Evolutionary conservation across 2,113 vertebrate species (phyloP), one percentile per base, ranked within the genome.

Genomic region (Micronycteris hirsuta): DNA sequence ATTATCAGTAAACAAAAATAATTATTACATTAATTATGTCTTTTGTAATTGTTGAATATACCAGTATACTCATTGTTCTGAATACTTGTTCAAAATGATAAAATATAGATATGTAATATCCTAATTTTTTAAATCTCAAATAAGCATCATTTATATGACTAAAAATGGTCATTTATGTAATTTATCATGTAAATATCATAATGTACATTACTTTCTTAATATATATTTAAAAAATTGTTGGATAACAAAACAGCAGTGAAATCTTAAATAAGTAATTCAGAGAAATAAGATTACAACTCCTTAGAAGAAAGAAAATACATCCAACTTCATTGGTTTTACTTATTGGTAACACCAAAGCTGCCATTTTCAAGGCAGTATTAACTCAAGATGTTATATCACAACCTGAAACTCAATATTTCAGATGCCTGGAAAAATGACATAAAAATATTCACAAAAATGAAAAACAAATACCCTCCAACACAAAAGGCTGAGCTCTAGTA

Each of bases 21-120:
- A 84, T 73, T 52, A 38, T 91, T 70, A 73, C 31, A 31, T 43
- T 71, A 82, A 14, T 81, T 47, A 43, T 14, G 11, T 38, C 56
- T 28, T 63, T 86, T 67, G 22, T 86, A 49, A 84, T 83, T 65
- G 22, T 84, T 92, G n/a, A 47, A 49, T 81, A 41, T 41, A 68
- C 26, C 19, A 78, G 24, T 31, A 5, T 65, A 16, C 68, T 95
- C 12, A 61, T 38, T 73, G 7, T 76, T 86, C 26, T 93, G 70
- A 63, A 93, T 73, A 84, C 15, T 89, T 96, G 16, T 33, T 76
- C 47, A 87, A 95, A 86, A 76, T 86, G 10, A 63, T 89, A 74
- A 74, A 73, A 20, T 74, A 45, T 49, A 22, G 24, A 61, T 41
- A 49, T 74, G 14, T 56, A 16, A 15, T 80, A 49, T 67, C 5